Base-by-base conservation (phyloP, 92 coral and sea anemone genomes). In the Paramuricea clavata region DNA sequence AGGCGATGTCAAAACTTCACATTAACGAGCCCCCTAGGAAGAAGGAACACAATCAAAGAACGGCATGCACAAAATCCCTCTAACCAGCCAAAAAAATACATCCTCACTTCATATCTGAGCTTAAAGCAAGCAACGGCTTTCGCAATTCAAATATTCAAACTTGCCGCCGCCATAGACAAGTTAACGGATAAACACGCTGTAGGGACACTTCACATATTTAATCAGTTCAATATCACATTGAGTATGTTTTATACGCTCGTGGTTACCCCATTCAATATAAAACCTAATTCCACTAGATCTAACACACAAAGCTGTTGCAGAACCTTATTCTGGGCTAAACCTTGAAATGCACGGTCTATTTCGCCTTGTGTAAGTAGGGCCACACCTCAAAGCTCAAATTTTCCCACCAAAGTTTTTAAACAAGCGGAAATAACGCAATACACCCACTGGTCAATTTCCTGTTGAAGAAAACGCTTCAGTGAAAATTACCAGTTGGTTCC, bases 101-200 rank as follows among this genome's bases (percentile, higher is more conserved):
- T 1, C 54, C 19, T 47, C 1, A 47, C 54, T 8, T 17, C 42
- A 36, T 36, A 36, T 36, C 3, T 36, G 10, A 39, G 44, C 44
- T 39, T 10, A 4, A 39, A 39, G 44, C 44, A 39, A 4, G 44
- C 44, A 39, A 65, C 72, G 72, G 72, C 62, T 65, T 28, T 65
- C 41, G 12, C n/a, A 34, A 59, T 79, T 60, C 84, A 79, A 79
- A 59, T 33, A 59, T 79, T 79, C 57, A 78, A 78, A 78, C 30
- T 43, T 79, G 73, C 71, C 84, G 84, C 84, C 73, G 72, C 6
- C 15, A 39, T 26, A 65, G 39, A 65, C 39, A 32, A n/a, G 11
- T 1, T 19, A 65, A 30, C 72, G 72, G 72, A 65, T 65, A 65
- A 4, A 13, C 72, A 28, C 72, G 2, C 39, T 39, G 41, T 33